phyloP scores from a whole-genome alignment of 1,140 invertebrate species.

The Heliconius congener region DNA sequence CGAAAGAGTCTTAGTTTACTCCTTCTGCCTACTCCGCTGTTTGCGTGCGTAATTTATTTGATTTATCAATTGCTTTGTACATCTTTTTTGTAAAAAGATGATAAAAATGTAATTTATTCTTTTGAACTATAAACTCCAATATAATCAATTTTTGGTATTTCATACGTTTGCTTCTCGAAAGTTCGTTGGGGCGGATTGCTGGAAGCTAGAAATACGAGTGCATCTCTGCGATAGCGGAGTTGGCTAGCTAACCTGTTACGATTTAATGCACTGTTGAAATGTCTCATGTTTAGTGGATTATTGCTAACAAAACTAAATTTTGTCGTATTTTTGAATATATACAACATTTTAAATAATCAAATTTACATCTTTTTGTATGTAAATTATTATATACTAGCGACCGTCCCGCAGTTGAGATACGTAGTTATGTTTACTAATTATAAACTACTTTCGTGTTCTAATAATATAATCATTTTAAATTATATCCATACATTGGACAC shows the following conservation, averaged over 20 bases:
- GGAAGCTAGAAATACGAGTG: slow-evolving; percentile 55
- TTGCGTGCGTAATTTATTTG: too few species aligned
- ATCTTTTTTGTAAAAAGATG: not conserved
- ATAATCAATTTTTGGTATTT: not conserved
- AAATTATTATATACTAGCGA: too few species aligned
- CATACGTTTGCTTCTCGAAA: not conserved
- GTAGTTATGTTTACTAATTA: too few species aligned
- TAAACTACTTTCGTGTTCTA: too few species aligned
- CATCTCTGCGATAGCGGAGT: slow-evolving; percentile 45
- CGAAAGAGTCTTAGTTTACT: too few species aligned
- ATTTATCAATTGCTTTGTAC: too few species aligned
- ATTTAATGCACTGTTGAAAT: not conserved
- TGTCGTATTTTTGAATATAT: not conserved
- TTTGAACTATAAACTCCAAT: not conserved
- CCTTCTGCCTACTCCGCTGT: too few species aligned
- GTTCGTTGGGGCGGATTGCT: slow-evolving; percentile 43
- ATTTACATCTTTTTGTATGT: too few species aligned
- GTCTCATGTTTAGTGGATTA: not conserved
- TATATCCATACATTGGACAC: too few species aligned
- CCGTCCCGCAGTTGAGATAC: too few species aligned
- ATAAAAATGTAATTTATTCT: not conserved
- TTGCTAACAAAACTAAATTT: not conserved
- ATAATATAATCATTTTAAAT: too few species aligned
- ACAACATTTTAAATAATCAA: too few species aligned
- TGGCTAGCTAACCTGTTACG: not conserved